Evolutionary conservation across 2,113 vertebrate species (phyloP).

Genomic region (Corythaeola cristata): DNA sequence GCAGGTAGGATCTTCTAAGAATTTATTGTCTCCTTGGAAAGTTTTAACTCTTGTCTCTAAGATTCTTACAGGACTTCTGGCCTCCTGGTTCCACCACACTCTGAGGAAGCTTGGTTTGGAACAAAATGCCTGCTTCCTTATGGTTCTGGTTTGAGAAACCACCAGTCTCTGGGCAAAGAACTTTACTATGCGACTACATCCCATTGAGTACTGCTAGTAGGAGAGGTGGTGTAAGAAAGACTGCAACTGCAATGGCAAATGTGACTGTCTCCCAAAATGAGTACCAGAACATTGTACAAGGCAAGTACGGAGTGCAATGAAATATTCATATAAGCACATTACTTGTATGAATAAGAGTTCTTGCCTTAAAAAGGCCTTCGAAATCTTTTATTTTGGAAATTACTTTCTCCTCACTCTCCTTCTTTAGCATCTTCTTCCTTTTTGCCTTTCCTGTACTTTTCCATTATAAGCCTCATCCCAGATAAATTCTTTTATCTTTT

Average conservation of each 20-base stretch:
- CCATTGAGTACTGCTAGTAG: not conserved
- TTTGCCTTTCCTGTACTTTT: not conserved
- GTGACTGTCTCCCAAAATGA: not conserved
- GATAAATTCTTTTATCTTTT: not conserved
- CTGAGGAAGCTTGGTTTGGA: not conserved
- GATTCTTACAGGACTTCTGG: not conserved
- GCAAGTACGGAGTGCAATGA: not conserved
- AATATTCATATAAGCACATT: not conserved
- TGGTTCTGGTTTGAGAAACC: not conserved
- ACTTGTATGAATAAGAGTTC: not conserved
- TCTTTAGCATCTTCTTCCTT: not conserved
- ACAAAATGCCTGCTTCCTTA: not conserved
- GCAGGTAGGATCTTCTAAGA: not conserved
- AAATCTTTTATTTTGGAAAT: not conserved
- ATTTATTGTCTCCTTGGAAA: not conserved
- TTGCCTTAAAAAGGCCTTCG: not conserved
- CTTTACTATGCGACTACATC: not conserved
- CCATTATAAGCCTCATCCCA: not conserved
- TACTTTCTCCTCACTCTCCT: not conserved
- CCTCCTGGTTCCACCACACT: not conserved
- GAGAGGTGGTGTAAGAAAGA: not conserved
- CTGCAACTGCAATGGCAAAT: not conserved
- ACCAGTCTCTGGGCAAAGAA: not conserved
- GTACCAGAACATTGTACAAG: not conserved
- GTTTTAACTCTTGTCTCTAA: not conserved